A percentile compares a stretch with the other conserved stretches of the same genome.
phyloP scores from a whole-genome alignment of 35 echinoderm and acorn worm genomes.

The Strongylocentrotus purpuratus region DNA sequence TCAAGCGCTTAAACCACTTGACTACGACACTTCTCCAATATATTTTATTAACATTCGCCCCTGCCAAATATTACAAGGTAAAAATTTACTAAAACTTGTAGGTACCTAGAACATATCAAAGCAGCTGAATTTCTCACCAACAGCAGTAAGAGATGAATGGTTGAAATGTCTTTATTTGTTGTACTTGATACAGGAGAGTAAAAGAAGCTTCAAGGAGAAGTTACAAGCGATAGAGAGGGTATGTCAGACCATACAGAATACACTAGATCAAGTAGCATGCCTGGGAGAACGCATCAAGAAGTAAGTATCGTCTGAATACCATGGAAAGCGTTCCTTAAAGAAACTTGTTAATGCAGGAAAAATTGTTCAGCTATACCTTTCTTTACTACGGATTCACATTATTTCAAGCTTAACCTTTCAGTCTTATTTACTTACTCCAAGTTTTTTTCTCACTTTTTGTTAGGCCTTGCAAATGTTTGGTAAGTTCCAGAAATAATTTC shows the following conservation, averaged over 20 bases:
- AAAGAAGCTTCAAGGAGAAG: constrained; percentile 89
- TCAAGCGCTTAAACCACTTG: no score
- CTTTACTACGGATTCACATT: no score
- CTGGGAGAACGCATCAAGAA: constrained; percentile 95
- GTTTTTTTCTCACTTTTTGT: no score
- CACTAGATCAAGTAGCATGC: constrained; percentile 87
- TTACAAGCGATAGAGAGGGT: constrained; percentile 87
- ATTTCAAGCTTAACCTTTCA: no score
- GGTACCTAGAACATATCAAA: background rate
- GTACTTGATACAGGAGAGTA: constrained; percentile 68
- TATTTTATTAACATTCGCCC: no score
- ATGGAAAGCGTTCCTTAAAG: background rate
- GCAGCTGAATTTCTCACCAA: background rate
- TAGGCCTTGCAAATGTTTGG: no score
- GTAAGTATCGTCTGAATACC: constrained; percentile 51
- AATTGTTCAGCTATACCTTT: no score
- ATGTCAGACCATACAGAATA: constrained; percentile 95
- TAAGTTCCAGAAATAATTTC: no score
- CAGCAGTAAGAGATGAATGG: background rate
- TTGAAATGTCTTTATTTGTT: constrained; percentile 2
- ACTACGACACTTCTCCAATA: no score
- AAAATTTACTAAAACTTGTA: no score
- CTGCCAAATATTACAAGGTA: no score
- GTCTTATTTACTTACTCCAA: no score
- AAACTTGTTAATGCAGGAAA: background rate